Evolutionary conservation across 2,113 vertebrate genomes (phyloP).

Genomic region (Gallinago paraguaiae): DNA sequence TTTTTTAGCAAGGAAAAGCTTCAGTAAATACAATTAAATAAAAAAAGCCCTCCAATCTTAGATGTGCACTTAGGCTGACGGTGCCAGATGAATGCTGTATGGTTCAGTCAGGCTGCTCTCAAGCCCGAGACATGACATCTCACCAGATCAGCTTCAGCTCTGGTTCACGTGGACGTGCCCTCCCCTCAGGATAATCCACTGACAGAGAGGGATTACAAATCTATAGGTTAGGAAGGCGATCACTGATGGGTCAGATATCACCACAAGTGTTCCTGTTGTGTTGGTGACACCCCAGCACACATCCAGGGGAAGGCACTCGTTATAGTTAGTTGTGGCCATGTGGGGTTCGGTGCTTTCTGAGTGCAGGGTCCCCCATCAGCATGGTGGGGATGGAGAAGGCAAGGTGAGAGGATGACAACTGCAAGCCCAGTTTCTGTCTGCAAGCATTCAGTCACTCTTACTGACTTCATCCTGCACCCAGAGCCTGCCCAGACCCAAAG

Average conservation of each 20-base stretch:
- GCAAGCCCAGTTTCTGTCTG: neutral
- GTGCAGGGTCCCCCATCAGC: neutral
- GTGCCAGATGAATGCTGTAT: neutral
- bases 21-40: neutral
- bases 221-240: neutral
- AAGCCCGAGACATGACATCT: neutral
- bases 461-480: neutral
- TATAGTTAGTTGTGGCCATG: neutral
- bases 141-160: neutral
- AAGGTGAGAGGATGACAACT: fast-evolving
- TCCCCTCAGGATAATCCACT: neutral
- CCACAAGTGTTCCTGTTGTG: neutral
- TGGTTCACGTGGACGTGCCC: neutral
- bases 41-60: neutral
- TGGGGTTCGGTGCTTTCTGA: fast-evolving
- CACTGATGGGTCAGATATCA: neutral
- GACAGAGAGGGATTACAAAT: constrained; percentile 1
- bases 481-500: neutral
- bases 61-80: neutral
- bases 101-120: neutral
- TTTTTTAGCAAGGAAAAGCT: neutral
- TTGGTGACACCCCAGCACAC: fast-evolving
- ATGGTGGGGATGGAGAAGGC: fast-evolving
- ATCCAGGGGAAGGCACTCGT: fast-evolving
- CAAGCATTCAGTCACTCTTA: neutral